Base-by-base conservation (phyloP, 2,888 invertebrate genomes). In the Nomada hirtipes region DNA sequence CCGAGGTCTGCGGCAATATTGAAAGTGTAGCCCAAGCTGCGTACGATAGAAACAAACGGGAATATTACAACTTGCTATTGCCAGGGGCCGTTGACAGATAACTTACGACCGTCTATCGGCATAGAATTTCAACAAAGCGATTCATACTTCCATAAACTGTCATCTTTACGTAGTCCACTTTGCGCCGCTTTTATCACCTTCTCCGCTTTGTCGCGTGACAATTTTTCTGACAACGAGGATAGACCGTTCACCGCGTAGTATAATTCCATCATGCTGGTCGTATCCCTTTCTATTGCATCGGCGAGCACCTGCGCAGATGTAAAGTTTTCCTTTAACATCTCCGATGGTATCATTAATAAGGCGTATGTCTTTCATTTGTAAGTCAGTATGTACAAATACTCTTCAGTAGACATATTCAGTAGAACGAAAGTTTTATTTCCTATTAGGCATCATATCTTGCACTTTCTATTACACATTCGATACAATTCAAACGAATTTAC, bases 21-120 rank as follows among this genome's bases (percentile, higher is more conserved):
- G 89, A 99, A 97, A 50, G 97, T 96, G 91, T 98, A 97, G 0
- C 97, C 98, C 82, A 98, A 95, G 91, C 97, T 98, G 63, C 65
- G 73, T 55, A 69, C 70, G 55, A 80, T 76, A 71, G 20, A 29
- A 47, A 11, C 59, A 23, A 79, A 26, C 20, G 77, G 52, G 76
- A 78, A 63, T 63, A 73, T 71, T 69, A 65, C 29, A 53, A 67
- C 11, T 55, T 1, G 13, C n/a, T 7, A 36, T 36, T 36, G 36
- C 36, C 36, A 29, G 0, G 4, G 4, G 4, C 4, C 0, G 4
- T 4, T 29, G 29, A 4, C 10, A 26, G 9, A 18, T 15, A 60
- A 44, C 23, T 47, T 26, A 13, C 11, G 20, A 53, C 29, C 13
- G 23, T 13, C 15, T 72, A 47, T 13, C 2, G 36, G 2, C 7